Base-by-base conservation (phyloP, 2,797 vertebrate species). In the Onychomys leucogaster region DNA sequence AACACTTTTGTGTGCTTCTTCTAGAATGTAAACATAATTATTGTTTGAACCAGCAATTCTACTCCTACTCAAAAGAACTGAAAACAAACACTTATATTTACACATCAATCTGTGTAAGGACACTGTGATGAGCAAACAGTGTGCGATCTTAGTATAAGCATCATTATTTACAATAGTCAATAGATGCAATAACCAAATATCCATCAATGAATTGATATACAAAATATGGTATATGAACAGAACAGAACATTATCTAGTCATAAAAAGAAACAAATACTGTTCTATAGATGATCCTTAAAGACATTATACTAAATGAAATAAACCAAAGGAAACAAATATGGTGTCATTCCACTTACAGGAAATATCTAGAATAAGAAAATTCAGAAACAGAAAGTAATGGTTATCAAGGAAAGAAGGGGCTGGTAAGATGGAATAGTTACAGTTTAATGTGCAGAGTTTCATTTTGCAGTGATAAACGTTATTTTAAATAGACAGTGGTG, bases 1-100 rank as follows among this genome's bases (percentile, higher is more conserved):
- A 94, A 80, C 37, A 69, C 27, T 93, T 67, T 69, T 46, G 29
- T 61, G 29, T 90, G 73, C 89, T 96, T 61, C n/a, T 25, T 87
- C 41, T 89, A 95, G 83, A 92, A 76, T 81, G 61, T 89, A 88
- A 59, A 83, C 23, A 78, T 77, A 95, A 89, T 83, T 95, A 88
- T 65, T 32, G 61, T 67, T 61, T 84, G 27, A 81, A 52, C 21
- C 46, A 87, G 67, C 34, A 94, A 94, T 71, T 90, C 81, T 5
- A 85, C 43, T 81, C 43, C 65, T 85, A 81, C 5, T 65, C 75
- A 32, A 90, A 78, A 94, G 41, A 61, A 88, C 61, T 84, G 21
- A 94, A 95, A 95, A 65, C 75, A 96, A 27, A 59, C 14, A 78
- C 14, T 80, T 83, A 77, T 12, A 82, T 27, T 65, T 83, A 93